A percentile compares a stretch with the other conserved stretches of the same genome.
These are phyloP conservation scores for Callyntrura sp. DNA, from an alignment of 2,888 invertebrate genomes.

Conservation along the genomic window DNA sequence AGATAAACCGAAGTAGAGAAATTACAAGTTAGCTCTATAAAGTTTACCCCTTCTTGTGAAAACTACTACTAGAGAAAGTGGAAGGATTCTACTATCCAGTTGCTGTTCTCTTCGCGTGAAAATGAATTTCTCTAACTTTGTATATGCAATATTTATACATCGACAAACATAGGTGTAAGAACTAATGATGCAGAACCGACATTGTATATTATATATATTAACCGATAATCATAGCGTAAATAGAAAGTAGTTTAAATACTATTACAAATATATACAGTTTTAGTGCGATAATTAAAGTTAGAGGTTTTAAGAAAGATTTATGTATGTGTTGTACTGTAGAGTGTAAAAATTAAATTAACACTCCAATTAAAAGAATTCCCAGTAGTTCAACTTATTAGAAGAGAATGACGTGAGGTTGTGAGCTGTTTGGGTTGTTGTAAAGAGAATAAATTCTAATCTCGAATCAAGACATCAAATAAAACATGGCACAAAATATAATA, in stretches of 20 bases:
- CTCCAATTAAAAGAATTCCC: not conserved
- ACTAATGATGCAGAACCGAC: conserved; percentile 15
- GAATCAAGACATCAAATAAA: conserved; percentile 45
- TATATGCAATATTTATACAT: conserved; percentile 30
- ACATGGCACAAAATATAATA: conserved; percentile 55
- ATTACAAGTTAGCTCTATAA: too few species aligned
- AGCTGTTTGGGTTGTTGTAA: not conserved
- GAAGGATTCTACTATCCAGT: too few species aligned
- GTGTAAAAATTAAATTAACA: not conserved
- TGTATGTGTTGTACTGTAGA: conserved; percentile 29
- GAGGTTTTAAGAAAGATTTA: too few species aligned
- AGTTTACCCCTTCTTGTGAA: too few species aligned
- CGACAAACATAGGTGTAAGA: too few species aligned
- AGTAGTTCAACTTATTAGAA: not conserved
- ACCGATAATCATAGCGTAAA: not conserved
- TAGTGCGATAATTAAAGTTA: too few species aligned
- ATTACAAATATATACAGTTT: too few species aligned
- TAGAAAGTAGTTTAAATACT: not conserved
- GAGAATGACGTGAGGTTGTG: not conserved
- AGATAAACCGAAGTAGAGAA: too few species aligned
- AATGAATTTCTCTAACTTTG: conserved; percentile 22
- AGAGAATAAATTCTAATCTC: conserved; percentile 37
- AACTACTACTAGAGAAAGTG: too few species aligned
- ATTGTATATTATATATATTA: conserved; percentile 31
- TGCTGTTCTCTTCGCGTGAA: too few species aligned